Conservation (phyloP, 2,888 invertebrate genomes). For the Uloborus plumipes region DNA sequence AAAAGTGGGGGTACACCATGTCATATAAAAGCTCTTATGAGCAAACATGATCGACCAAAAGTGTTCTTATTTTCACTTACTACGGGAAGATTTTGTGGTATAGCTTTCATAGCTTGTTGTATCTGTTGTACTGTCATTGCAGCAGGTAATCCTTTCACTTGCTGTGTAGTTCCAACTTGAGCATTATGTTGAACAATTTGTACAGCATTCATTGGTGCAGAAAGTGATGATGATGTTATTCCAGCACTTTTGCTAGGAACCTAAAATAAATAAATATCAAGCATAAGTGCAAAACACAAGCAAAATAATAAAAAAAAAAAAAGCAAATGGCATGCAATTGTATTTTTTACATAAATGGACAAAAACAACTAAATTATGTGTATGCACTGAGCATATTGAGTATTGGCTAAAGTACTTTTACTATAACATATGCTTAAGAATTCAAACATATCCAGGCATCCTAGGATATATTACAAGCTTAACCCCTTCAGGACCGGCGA, state of each 20-base stretch:
- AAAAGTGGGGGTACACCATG: too few species aligned
- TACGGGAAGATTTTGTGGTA: constrained; percentile 51
- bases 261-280: constrained; percentile 2
- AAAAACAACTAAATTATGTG: too few species aligned
- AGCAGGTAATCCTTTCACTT: constrained; percentile 44
- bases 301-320: too few species aligned
- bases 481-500: too few species aligned
- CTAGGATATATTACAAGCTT: too few species aligned
- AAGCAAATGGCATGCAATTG: too few species aligned
- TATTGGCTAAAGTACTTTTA: too few species aligned
- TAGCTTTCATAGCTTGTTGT: constrained; percentile 65
- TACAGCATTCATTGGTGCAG: constrained; percentile 68
- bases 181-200: constrained; percentile 78
- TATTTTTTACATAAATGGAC: too few species aligned
- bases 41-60: background rate
- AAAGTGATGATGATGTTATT: constrained; percentile 20
- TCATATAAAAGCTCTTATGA: background rate
- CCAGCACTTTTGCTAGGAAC: constrained; percentile 33
- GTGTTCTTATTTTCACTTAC: constrained; percentile 12
- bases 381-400: too few species aligned
- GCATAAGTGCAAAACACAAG: too few species aligned
- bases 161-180: constrained; percentile 38
- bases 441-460: too few species aligned
- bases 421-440: too few species aligned
- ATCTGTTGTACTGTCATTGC: constrained; percentile 65